Evolutionary conservation across 2,797 vertebrate species (phyloP).

Genomic region (Takifugu rubripes): DNA sequence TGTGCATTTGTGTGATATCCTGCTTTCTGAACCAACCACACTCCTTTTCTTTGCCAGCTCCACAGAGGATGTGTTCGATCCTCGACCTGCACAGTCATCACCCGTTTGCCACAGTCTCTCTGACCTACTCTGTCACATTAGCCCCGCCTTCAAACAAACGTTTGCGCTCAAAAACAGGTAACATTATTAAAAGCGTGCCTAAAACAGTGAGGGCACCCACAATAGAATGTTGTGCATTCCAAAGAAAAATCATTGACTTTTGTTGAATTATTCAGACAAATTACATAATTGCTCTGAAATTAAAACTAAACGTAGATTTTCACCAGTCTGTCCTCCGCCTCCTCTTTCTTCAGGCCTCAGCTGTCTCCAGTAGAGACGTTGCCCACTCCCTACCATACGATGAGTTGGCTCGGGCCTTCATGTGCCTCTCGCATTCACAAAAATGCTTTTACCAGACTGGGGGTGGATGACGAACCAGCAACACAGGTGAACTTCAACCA

Average conservation of each 20-base stretch:
- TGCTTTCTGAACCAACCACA: background rate
- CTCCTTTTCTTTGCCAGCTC: conserved; percentile 58
- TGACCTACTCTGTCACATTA: conserved; percentile 79
- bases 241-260: background rate
- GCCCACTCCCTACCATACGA: conserved; percentile 72
- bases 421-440: conserved; percentile 70
- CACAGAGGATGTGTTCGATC: conserved; percentile 75
- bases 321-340: background rate
- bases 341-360: conserved; percentile 49
- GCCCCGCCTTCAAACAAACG: conserved; percentile 74
- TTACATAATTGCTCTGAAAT: background rate
- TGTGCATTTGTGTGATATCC: background rate
- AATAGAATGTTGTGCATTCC: background rate
- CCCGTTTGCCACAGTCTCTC: conserved; percentile 76
- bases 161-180: conserved; percentile 73
- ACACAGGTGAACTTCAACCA: conserved; percentile 62
- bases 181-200: background rate
- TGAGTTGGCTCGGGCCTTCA: conserved; percentile 76
- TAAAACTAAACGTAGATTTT: background rate
- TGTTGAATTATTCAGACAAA: background rate
- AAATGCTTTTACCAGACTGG: conserved; percentile 71
- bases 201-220: background rate
- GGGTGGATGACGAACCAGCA: conserved; percentile 69
- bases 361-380: conserved; percentile 59
- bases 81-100: conserved; percentile 71